phyloP scores from a whole-genome alignment of 2,888 invertebrate genomes.

The Leptogaster cylindrica region DNA sequence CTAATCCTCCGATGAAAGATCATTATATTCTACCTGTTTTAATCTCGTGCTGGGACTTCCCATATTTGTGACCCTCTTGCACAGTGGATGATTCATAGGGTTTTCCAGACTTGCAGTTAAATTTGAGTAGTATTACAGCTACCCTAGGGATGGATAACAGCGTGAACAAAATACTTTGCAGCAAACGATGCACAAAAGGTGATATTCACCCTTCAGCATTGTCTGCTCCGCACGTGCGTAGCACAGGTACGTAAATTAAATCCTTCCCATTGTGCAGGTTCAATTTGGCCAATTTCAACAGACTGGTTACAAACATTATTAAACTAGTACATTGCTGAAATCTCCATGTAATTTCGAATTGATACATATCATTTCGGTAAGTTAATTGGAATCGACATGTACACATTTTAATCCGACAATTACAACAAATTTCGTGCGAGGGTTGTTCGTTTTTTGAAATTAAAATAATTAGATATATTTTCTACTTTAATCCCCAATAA shows the following conservation, averaged over 20 bases:
- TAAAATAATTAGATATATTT: background rate
- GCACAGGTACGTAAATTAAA: conserved; percentile 46
- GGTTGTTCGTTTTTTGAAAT: no score
- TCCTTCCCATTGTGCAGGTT: conserved; percentile 31
- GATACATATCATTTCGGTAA: conserved; percentile 16
- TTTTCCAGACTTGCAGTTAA: background rate
- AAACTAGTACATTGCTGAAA: conserved; percentile 20
- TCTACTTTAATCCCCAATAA: background rate
- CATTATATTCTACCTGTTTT: conserved; percentile 11
- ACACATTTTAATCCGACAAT: no score
- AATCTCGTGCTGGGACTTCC: background rate
- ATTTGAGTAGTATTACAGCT: background rate
- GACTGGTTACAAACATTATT: background rate
- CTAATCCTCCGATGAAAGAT: conserved; percentile 14
- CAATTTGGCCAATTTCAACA: conserved; percentile 9
- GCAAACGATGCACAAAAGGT: conserved; percentile 11
- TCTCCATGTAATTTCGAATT: conserved; percentile 31
- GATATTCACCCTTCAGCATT: conserved; percentile 1
- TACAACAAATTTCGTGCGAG: conserved; percentile 8
- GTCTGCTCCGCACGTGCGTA: conserved; percentile 43
- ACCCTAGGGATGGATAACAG: conserved; percentile 11
- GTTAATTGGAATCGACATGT: conserved; percentile 38
- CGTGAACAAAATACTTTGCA: conserved; percentile 25
- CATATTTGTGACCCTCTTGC: conserved; percentile 9
- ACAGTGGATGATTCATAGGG: background rate